Conservation (phyloP, 1,140 invertebrate species). For the Lordiphosa stackelbergi region DNA sequence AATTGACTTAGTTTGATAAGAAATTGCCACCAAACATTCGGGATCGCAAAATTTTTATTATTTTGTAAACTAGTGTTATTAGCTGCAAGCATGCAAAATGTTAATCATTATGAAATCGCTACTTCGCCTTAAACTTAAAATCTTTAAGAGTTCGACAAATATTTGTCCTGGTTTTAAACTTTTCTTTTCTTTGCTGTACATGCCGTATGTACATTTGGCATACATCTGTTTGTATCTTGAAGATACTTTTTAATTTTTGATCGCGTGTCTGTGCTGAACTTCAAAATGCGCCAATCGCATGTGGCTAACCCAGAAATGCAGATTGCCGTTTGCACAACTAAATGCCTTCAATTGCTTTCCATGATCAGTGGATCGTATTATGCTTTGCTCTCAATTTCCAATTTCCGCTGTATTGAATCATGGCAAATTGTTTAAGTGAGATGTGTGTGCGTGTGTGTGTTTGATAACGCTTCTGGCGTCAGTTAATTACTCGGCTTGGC, state of each 20-base stretch:
- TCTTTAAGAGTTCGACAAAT: too few species aligned
- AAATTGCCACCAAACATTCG: too few species aligned
- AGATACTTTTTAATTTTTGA: conserved; percentile 6
- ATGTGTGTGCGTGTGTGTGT: background rate
- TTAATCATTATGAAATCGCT: too few species aligned
- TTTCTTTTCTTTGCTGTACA: too few species aligned
- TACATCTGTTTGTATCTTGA: conserved; percentile 8
- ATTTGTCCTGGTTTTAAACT: too few species aligned
- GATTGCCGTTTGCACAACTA: conserved; percentile 9
- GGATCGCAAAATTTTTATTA: too few species aligned
- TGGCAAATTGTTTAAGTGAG: conserved; percentile 20
- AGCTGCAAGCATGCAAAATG: too few species aligned
- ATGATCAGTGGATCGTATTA: conserved; percentile 13
- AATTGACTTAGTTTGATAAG: too few species aligned
- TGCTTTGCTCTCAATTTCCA: conserved; percentile 9
- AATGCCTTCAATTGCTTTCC: conserved; percentile 41
- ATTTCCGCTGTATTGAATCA: conserved; percentile 50
- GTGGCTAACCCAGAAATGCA: conserved; percentile 31
- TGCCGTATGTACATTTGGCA: too few species aligned
- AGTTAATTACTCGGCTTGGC: conserved; percentile 40
- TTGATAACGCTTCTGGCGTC: background rate
- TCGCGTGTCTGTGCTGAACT: background rate
- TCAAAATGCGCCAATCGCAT: background rate
- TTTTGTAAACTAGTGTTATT: too few species aligned
- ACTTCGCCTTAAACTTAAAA: too few species aligned